Evolutionary conservation across 2,797 vertebrate species (phyloP), one percentile per base, ranked within the genome.

Genomic region (Manis pentadactyla): DNA sequence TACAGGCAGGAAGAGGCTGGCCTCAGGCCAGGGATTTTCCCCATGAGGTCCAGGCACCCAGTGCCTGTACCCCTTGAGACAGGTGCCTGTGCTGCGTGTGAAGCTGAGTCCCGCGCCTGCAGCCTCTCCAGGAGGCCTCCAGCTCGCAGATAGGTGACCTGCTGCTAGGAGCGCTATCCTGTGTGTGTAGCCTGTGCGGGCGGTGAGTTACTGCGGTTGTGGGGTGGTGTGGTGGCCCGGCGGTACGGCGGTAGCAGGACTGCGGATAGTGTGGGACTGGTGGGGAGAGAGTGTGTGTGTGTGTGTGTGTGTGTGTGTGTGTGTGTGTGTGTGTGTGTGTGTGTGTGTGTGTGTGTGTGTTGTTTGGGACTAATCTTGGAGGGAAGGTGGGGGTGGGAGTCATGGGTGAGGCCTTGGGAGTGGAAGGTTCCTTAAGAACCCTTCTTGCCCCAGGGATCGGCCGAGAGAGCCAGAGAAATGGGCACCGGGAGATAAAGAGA

Each of bases 161-260:
- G 57, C 97, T 97, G 82, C 93, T 88, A 68, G 94, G 81, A 96
- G 96, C 74, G 92, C 93, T 97, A 95, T 97, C 97, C 97, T 93
- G 66, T 83, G 97, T 96, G 95, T 95, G 96, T 46, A 97, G 97
- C 98, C 97, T 77, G 97, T 84, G 68, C 95, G 98, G 79, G 89
- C 74, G 94, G 96, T 97, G 97, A 98, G 97, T 96, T 97, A 85
- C 85, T 95, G 97, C 93, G 88, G 73, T 81, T 74, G 63, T 84
- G 89, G 84, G 25, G 46, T 42, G 34, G 42, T 17, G 31, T 71
- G 61, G n/a, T 51, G 93, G 39, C 5, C 2, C 7, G 11, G 23
- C 10, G n/a, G 42, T 51, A 64, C 7, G 11, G 23, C 10, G n/a
- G 42, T 51, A 64, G 49, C 61, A 57, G 74, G 71, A 53, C 81